Conservation (phyloP, 2,113 vertebrate species). For the Bujurquina vittata region DNA sequence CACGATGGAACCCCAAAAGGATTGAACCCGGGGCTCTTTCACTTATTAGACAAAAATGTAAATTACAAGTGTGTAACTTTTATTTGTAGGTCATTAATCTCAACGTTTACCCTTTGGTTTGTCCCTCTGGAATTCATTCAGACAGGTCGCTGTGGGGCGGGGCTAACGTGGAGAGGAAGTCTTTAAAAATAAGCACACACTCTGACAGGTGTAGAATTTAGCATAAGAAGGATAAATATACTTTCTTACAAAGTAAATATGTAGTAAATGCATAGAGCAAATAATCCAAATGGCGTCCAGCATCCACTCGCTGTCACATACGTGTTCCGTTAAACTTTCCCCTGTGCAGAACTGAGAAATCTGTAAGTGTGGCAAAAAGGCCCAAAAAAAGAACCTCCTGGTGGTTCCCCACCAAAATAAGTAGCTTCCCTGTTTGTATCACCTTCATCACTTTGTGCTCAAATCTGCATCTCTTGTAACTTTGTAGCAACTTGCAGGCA, state of each 20-base stretch:
- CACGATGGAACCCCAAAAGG: neutral
- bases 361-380: too few relatives aligned
- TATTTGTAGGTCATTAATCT: neutral
- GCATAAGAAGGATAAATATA: neutral
- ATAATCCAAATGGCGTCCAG: neutral
- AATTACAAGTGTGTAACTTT: neutral
- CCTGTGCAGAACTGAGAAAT: neutral
- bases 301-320: rapidly evolving
- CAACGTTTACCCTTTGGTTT: neutral
- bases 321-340: rapidly evolving
- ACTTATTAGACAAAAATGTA: neutral
- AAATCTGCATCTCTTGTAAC: neutral
- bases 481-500: neutral
- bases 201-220: neutral
- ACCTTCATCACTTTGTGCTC: too few relatives aligned
- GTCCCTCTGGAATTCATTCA: neutral
- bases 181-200: neutral
- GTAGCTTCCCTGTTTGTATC: neutral
- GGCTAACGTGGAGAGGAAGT: too few relatives aligned
- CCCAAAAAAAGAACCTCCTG: too few relatives aligned
- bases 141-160: too few relatives aligned
- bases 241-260: too few relatives aligned
- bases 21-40: rapidly evolving
- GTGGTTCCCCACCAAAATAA: neutral
- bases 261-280: neutral